Evolutionary conservation across 2,888 invertebrate genomes (phyloP).

Genomic region (Creontiades dilutus): DNA sequence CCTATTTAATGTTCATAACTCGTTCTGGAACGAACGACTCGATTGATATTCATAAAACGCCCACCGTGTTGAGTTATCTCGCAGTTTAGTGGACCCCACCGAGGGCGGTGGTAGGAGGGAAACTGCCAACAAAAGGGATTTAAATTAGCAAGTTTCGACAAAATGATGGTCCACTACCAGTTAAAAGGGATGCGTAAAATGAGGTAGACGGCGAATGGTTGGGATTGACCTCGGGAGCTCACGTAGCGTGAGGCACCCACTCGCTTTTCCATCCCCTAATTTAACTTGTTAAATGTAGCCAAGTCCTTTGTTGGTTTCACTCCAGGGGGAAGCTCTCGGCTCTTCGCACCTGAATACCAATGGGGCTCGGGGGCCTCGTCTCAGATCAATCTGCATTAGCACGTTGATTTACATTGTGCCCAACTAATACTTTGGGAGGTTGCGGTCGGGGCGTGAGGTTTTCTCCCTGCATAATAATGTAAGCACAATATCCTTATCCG

Average conservation of each 20-base stretch:
- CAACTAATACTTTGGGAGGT: constrained; percentile 52
- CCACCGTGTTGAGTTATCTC: constrained; percentile 19
- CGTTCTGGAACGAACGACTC: not conserved
- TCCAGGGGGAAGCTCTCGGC: constrained; percentile 22
- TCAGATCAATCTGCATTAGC: constrained; percentile 61
- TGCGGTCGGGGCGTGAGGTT: not conserved
- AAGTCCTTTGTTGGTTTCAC: constrained; percentile 62
- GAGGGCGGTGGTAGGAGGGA: not conserved
- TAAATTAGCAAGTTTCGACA: constrained; percentile 56
- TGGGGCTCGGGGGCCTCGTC: not conserved
- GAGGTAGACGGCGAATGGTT: not conserved
- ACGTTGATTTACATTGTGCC: constrained; percentile 62
- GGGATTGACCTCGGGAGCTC: constrained; percentile 53
- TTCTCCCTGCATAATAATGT: constrained; percentile 30
- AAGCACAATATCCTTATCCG: not conserved
- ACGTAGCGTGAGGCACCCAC: not conserved
- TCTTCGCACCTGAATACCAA: constrained; percentile 57
- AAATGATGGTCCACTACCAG: constrained; percentile 43
- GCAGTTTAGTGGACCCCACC: not conserved
- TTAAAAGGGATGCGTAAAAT: constrained; percentile 48
- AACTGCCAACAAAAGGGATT: constrained; percentile 51
- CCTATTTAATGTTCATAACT: not conserved
- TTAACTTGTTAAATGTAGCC: constrained; percentile 70
- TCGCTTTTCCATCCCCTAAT: constrained; percentile 55
- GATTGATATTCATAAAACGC: constrained; percentile 27